These are phyloP conservation scores for Cataglyphis altisquamis DNA, from an alignment of 2,888 invertebrate genomes.

Conservation along the genomic window DNA sequence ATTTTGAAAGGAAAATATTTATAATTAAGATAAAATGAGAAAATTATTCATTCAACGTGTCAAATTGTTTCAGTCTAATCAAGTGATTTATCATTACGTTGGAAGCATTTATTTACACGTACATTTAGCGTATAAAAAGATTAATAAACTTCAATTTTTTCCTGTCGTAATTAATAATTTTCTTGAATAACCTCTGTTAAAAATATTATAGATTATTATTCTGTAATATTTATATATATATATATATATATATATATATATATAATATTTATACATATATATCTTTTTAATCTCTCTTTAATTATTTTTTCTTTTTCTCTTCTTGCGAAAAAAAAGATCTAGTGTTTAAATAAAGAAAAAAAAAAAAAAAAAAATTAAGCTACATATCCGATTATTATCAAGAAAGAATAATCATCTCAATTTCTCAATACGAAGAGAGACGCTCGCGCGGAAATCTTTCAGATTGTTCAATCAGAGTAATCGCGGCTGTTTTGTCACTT, in stretches of 20 bases:
- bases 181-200: neutral
- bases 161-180: neutral
- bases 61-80: constrained; percentile 18
- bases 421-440: neutral
- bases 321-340: neutral
- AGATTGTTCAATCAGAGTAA: constrained; percentile 37
- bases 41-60: constrained; percentile 10
- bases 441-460: constrained; percentile 46
- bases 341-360: neutral
- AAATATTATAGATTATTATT: neutral
- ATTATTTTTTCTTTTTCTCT: neutral
- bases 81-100: neutral
- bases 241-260: neutral
- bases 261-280: neutral
- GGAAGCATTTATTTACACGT: neutral
- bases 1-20: neutral
- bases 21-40: constrained; percentile 34
- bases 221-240: no score
- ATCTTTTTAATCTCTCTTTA: neutral
- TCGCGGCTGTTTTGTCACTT: constrained; percentile 49
- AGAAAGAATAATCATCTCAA: constrained; percentile 19
- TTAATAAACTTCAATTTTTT: constrained; percentile 9
- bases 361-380: no score
- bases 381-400: neutral
- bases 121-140: constrained; percentile 3